Evolutionary conservation across 2,888 invertebrate genomes (phyloP).

Genomic region (Idaea aversata): DNA sequence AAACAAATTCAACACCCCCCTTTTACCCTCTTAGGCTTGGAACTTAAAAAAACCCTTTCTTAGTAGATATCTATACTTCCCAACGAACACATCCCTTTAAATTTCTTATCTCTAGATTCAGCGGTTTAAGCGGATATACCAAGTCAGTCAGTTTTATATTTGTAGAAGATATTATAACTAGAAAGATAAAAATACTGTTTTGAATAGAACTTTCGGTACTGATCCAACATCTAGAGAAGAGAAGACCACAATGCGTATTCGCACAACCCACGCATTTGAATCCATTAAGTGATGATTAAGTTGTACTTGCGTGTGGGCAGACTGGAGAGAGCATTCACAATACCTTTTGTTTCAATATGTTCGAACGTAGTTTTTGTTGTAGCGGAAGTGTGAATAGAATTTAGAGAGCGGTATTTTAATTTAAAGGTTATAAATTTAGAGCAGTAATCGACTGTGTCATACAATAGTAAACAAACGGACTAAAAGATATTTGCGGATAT

Average conservation of each 20-base stretch:
- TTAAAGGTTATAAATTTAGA: background rate
- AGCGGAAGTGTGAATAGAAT: constrained; percentile 40
- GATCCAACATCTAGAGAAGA: background rate
- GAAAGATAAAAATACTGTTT: background rate
- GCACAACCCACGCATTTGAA: constrained; percentile 55
- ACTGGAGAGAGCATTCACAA: constrained; percentile 39
- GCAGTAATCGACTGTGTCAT: background rate
- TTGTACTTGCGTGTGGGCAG: constrained; percentile 60
- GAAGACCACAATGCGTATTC: constrained; percentile 13
- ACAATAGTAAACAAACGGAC: no score
- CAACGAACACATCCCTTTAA: no score
- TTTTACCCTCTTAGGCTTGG: no score
- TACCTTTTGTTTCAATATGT: constrained; percentile 52
- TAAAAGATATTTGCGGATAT: no score
- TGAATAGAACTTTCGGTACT: background rate
- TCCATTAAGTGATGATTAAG: constrained; percentile 68
- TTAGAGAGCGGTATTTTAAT: background rate
- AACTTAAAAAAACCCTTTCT: no score
- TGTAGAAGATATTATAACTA: background rate
- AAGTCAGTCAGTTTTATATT: no score
- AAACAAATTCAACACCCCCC: no score
- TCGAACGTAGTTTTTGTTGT: constrained; percentile 41
- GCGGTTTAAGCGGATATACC: no score
- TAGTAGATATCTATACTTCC: no score
- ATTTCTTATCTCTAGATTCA: no score